These are phyloP conservation scores for Neodiprion lecontei DNA, from an alignment of 1,140 invertebrate species.

Conservation along the genomic window DNA sequence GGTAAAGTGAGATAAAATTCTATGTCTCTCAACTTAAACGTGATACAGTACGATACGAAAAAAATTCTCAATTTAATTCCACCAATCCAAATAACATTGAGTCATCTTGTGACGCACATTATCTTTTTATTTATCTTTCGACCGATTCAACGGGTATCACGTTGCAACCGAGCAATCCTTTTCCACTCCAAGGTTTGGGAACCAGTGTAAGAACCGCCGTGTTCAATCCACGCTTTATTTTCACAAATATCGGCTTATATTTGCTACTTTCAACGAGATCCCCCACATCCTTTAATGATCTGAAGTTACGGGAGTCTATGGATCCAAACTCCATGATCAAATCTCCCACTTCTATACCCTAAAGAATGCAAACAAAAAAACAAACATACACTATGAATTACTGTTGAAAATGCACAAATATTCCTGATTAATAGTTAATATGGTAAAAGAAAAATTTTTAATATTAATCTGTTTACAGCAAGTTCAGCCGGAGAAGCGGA, in stretches of 20 bases:
- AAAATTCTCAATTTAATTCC: no score
- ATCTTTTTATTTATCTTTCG: conserved; percentile 53
- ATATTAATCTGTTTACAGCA: conserved; percentile 66
- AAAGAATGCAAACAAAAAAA: conserved; percentile 32
- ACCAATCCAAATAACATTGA: no score
- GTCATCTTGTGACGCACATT: no score
- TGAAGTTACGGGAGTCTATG: conserved; percentile 77
- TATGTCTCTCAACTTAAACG: no score
- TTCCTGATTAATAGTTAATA: conserved; percentile 11
- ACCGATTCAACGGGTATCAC: conserved; percentile 65
- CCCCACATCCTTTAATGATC: conserved; percentile 70
- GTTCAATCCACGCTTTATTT: conserved; percentile 64
- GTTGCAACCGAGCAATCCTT: conserved; percentile 80
- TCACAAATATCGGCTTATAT: conserved; percentile 67
- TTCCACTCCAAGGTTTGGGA: conserved; percentile 76
- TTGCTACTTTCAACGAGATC: conserved; percentile 78
- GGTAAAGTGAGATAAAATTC: no score
- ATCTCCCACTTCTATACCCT: conserved; percentile 83
- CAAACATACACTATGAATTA: conserved; percentile 25
- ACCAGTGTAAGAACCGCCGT: conserved; percentile 64
- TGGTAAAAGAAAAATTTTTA: conserved; percentile 10
- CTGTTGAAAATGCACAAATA: conserved; percentile 19
- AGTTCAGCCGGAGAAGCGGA: conserved; percentile 80
- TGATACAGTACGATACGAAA: no score
- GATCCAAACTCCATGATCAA: conserved; percentile 85